Percentiles rank a stretch among this genome's conserved stretches.
Evolutionary conservation across 2,113 vertebrate genomes (phyloP).

Genomic region (Ctenomys sociabilis): DNA sequence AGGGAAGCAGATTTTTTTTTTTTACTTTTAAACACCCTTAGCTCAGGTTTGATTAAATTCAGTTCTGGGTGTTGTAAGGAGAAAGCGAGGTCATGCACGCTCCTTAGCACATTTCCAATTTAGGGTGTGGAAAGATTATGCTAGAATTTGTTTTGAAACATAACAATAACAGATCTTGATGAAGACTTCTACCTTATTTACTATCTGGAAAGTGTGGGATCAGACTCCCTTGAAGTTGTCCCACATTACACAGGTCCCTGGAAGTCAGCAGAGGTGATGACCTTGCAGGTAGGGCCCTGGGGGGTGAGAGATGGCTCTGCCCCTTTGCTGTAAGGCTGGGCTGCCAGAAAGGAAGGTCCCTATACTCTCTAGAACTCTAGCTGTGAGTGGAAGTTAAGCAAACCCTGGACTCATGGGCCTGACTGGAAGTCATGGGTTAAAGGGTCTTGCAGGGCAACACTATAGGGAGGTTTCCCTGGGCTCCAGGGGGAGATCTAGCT

Average conservation of each 20-base stretch:
- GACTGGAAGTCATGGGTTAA: neutral
- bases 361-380: neutral
- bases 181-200: neutral
- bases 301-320: neutral
- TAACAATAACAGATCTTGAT: conserved; percentile 35
- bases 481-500: neutral
- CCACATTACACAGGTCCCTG: neutral
- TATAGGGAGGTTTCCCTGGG: neutral
- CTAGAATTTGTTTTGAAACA: neutral
- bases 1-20: neutral
- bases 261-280: neutral
- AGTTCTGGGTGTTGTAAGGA: neutral
- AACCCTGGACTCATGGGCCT: neutral
- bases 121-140: neutral
- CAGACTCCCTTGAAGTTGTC: neutral
- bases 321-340: neutral
- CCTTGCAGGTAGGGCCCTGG: neutral
- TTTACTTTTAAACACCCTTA: neutral
- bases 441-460: neutral
- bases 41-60: neutral
- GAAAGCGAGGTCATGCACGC: neutral
- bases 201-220: neutral
- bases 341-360: neutral
- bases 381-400: neutral
- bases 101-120: neutral